phyloP scores from a whole-genome alignment of 2,888 invertebrate genomes.

The Adela reaumurella region DNA sequence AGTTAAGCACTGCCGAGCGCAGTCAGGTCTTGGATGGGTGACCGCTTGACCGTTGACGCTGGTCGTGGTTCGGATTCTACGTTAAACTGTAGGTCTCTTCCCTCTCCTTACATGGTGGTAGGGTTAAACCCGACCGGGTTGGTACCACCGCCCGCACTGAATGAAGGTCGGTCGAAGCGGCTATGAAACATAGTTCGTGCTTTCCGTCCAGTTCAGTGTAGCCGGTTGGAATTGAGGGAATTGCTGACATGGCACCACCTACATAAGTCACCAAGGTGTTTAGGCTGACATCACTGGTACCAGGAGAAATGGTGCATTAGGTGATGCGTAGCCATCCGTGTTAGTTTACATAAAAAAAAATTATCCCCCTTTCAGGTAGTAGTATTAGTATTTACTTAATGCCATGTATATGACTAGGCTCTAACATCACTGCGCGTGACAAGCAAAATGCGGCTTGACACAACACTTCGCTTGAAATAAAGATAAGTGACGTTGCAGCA shows the following conservation, averaged over 20 bases:
- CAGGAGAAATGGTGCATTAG: not conserved
- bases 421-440: too few species aligned
- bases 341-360: not conserved
- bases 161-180: not conserved
- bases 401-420: too few species aligned
- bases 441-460: too few species aligned
- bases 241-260: not conserved
- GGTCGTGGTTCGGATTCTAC: too few species aligned
- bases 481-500: not conserved
- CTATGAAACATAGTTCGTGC: not conserved
- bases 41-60: too few species aligned
- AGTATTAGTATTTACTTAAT: too few species aligned
- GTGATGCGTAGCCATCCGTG: not conserved
- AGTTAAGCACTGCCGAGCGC: too few species aligned
- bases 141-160: not conserved
- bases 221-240: not conserved
- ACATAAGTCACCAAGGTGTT: not conserved
- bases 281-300: not conserved
- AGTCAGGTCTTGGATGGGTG: too few species aligned
- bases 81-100: too few species aligned
- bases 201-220: not conserved
- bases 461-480: not conserved
- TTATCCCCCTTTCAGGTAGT: too few species aligned
- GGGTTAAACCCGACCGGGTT: not conserved
- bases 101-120: not conserved